phyloP scores from a whole-genome alignment of 2,888 invertebrate genomes.

The Drosophila neoperkinsi region DNA sequence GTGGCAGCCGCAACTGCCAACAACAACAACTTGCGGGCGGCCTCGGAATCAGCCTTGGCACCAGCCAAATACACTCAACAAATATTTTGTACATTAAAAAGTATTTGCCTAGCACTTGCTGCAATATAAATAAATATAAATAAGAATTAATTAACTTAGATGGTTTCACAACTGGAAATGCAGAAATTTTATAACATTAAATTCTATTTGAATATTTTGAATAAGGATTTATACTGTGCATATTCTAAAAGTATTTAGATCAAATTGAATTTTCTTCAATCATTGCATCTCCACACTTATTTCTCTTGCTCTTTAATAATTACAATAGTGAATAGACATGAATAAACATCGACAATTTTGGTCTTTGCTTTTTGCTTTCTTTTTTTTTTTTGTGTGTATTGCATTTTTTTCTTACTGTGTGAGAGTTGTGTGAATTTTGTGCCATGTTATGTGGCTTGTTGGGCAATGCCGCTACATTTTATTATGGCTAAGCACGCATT shows the following conservation, averaged over 20 bases:
- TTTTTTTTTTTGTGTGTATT: background rate
- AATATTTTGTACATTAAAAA: background rate
- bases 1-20: conserved; percentile 6
- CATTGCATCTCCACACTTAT: background rate
- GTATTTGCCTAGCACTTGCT: background rate
- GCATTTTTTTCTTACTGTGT: conserved; percentile 15
- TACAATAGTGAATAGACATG: no score
- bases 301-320: background rate
- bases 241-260: background rate
- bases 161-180: background rate
- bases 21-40: conserved; percentile 41
- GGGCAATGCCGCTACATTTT: conserved; percentile 69
- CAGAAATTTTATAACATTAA: background rate
- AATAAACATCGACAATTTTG: background rate
- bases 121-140: background rate
- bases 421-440: conserved; percentile 29
- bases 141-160: background rate
- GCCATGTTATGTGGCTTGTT: conserved; percentile 63
- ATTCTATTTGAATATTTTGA: background rate
- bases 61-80: conserved; percentile 9
- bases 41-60: conserved; percentile 6
- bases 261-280: background rate
- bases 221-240: background rate
- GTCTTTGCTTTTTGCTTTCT: background rate
- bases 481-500: conserved; percentile 77